Percentiles rank a stretch among this genome's conserved stretches.
These are phyloP conservation scores for Chaenogobius annularis DNA, from an alignment of 2,113 vertebrate genomes.

Conservation along the genomic window DNA sequence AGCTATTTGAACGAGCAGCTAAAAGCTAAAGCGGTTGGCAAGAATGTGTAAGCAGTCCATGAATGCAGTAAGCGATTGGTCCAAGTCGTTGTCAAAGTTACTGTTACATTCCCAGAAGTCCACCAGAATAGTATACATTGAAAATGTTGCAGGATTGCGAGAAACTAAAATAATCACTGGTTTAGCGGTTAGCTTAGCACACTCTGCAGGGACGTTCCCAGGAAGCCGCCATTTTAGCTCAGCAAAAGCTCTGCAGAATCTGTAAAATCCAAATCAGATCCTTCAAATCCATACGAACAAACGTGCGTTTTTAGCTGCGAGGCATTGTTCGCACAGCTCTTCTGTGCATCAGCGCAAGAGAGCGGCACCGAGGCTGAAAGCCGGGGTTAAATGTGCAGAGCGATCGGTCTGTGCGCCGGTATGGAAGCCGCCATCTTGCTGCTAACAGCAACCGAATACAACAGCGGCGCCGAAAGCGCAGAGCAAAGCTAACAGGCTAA, in stretches of 20 bases:
- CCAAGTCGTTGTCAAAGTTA: background rate
- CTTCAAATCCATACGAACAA: constrained; percentile 5
- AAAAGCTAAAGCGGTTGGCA: background rate
- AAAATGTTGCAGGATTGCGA: background rate
- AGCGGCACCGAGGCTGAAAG: background rate
- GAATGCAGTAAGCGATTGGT: background rate
- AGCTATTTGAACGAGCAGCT: background rate
- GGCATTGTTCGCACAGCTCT: background rate
- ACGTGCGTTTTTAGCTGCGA: background rate
- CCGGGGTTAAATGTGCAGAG: constrained; percentile 41
- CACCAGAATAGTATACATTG: background rate
- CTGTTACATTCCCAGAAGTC: background rate
- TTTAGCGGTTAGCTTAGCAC: constrained; percentile 10
- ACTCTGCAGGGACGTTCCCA: constrained; percentile 26
- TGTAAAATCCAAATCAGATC: constrained; percentile 35
- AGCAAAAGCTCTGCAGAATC: constrained; percentile 41
- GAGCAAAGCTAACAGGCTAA: constrained; percentile 28
- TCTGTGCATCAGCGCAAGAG: constrained; percentile 9
- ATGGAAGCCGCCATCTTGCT: constrained; percentile 79
- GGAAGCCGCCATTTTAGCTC: constrained; percentile 69
- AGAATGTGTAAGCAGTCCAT: background rate
- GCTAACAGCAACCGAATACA: constrained; percentile 49
- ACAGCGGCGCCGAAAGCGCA: constrained; percentile 1
- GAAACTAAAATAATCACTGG: background rate
- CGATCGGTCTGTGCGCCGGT: constrained; percentile 40